Evolutionary conservation across 2,888 invertebrate species (phyloP), one percentile per base, ranked within the genome.

Genomic region (Panzeria rudis): DNA sequence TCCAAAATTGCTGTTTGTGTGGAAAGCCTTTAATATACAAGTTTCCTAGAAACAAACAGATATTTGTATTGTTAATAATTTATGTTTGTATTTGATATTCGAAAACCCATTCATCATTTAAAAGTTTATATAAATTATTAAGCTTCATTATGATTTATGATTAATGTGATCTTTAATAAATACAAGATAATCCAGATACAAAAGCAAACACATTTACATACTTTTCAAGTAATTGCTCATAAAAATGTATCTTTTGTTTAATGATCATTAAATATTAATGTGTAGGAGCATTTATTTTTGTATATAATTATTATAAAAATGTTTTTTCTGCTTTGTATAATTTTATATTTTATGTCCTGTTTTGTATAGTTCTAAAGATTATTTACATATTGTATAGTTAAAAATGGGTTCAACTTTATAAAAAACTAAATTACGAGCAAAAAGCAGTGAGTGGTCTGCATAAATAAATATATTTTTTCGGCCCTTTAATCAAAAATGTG

Each of bases 141-240:
- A 35, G 17, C 9, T 59, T 50, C 32, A 35, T 11, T 73, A 35
- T 47, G 15, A 11, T 47, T 47, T 50, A 23, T 54, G 17, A 56
- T 20, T 25, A 41, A 38, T 41, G 25, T 17, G 11, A 6, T 13
- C 4, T 8, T 29, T 6, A 20, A 11, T 41, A 41, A 64, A 41
- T 54, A 44, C 17, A 47, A 59, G 56, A 66, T 56, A n/a, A n/a
- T n/a, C n/a, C n/a, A 20, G 15, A 41, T 54, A 9, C 9, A 32
- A 61, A 23, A 32, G 32, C 50, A 50, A 75, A 52, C 9, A 9
- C 9, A n/a, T 17, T 8, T 13, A 3, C 17, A 38, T 52, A 25
- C n/a, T 25, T 75, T 38, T 41, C 17, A 68, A 77, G 44, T 78
- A 77, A 59, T 77, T 77, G 47, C n/a, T 77, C 23, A 56, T 41